These are phyloP conservation scores for Pseudococcus jackbeardsleyi DNA, from an alignment of 2,888 invertebrate species.

Conservation along the genomic window DNA sequence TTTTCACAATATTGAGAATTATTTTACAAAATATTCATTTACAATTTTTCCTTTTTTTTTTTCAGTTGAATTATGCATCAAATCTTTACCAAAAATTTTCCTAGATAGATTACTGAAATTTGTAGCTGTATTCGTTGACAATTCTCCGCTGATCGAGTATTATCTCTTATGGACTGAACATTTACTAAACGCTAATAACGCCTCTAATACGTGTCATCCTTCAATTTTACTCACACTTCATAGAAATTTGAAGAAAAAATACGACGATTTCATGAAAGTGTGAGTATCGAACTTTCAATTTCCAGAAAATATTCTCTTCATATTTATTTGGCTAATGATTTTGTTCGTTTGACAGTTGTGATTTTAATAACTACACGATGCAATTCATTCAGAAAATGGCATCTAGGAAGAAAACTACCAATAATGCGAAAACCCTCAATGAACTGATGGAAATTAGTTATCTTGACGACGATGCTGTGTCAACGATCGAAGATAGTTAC, in stretches of 20 bases:
- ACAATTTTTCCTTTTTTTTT: constrained; percentile 67
- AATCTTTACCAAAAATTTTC: constrained; percentile 80
- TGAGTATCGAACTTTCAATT: constrained; percentile 72
- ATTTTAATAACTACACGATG: constrained; percentile 66
- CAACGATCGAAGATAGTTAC: constrained; percentile 13
- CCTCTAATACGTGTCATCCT: constrained; percentile 43
- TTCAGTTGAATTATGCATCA: constrained; percentile 83
- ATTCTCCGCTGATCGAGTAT: constrained; percentile 88
- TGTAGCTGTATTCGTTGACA: constrained; percentile 81
- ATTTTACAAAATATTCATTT: constrained; percentile 29
- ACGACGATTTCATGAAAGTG: constrained; percentile 87
- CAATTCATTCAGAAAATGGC: constrained; percentile 58
- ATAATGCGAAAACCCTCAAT: not conserved
- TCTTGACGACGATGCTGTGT: not conserved
- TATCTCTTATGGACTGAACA: constrained; percentile 85
- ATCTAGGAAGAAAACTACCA: not conserved
- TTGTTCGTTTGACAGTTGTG: constrained; percentile 65
- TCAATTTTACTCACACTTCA: constrained; percentile 64
- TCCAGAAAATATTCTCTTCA: not conserved
- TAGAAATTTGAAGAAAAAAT: constrained; percentile 83
- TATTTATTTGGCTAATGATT: not conserved
- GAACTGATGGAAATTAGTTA: not conserved
- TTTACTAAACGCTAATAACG: constrained; percentile 73
- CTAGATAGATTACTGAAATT: constrained; percentile 81
- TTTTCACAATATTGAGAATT: not conserved